These are phyloP conservation scores for Buceros bicornis DNA, from an alignment of 2,797 vertebrate species.

Conservation along the genomic window DNA sequence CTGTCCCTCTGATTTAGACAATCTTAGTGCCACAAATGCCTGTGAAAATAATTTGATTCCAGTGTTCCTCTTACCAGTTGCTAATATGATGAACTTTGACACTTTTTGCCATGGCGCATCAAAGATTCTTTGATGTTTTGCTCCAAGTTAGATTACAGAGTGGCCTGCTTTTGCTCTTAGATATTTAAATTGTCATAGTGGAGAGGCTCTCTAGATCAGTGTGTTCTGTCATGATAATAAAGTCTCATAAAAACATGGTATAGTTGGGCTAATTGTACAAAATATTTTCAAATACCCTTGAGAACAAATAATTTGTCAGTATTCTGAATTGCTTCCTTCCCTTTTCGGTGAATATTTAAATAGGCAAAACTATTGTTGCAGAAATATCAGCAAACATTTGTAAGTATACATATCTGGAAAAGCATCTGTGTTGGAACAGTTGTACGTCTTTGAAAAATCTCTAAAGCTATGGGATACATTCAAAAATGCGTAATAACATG, in stretches of 20 bases:
- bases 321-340: neutral
- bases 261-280: neutral
- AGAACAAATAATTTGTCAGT: neutral
- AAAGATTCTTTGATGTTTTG: neutral
- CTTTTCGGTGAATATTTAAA: neutral
- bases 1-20: conserved; percentile 17
- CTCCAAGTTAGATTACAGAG: neutral
- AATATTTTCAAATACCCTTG: neutral
- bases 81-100: neutral
- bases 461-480: neutral
- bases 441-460: neutral
- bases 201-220: neutral
- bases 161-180: neutral
- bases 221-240: neutral
- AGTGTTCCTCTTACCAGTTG: neutral
- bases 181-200: neutral
- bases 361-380: neutral
- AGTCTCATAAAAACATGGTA: neutral
- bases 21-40: neutral
- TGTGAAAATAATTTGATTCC: conserved; percentile 25
- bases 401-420: neutral
- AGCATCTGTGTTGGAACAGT: neutral
- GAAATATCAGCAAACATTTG: neutral
- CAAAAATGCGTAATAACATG: neutral
- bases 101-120: neutral